Evolutionary conservation across 1,140 invertebrate species (phyloP).

Genomic region (Pogonognathellus flavescens): DNA sequence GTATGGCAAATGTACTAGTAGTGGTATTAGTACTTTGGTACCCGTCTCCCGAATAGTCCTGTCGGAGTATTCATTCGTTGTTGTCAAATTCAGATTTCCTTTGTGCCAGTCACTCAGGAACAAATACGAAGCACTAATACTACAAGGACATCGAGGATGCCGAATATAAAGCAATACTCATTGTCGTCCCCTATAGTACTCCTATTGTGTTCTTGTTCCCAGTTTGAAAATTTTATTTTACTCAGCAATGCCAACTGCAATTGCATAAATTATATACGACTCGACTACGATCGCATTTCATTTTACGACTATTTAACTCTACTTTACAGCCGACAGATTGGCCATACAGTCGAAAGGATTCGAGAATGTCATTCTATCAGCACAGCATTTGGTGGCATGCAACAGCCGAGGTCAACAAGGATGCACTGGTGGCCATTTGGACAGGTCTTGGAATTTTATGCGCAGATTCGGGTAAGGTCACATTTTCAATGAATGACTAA

Average conservation of each 20-base stretch:
- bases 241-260: background rate
- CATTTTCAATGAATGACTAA: constrained; percentile 7
- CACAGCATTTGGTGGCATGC: constrained; percentile 89
- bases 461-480: constrained; percentile 80
- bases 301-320: constrained; percentile 24
- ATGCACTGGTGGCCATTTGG: constrained; percentile 89
- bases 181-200: background rate
- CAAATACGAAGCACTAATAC: background rate
- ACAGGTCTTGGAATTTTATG: constrained; percentile 91
- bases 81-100: constrained; percentile 26
- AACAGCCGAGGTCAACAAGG: constrained; percentile 82
- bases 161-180: too few species aligned
- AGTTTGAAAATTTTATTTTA: constrained; percentile 34
- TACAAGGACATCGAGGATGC: too few species aligned
- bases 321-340: constrained; percentile 71
- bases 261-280: constrained; percentile 31
- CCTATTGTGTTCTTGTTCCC: constrained; percentile 7
- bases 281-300: constrained; percentile 36
- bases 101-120: background rate
- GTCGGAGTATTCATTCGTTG: background rate
- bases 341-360: constrained; percentile 85
- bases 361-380: constrained; percentile 79
- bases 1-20: too few species aligned
- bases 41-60: too few species aligned
- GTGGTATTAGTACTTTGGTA: too few species aligned